Percentiles rank a stretch among this genome's conserved stretches.
Evolutionary conservation across 2,888 invertebrate genomes (phyloP).

Genomic region (Aelia acuminata): DNA sequence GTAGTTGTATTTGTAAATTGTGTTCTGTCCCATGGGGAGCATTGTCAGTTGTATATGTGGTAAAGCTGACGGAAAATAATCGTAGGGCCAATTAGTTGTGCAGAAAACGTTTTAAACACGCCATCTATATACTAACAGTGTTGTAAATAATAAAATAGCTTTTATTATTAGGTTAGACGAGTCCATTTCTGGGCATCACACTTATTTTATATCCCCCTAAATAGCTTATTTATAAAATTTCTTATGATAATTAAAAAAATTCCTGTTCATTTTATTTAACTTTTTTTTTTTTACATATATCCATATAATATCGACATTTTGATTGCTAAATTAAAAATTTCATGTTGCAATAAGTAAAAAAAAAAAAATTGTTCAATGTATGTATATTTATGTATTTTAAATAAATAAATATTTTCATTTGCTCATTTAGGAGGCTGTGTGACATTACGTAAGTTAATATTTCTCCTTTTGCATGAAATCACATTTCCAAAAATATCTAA

Average conservation of each 20-base stretch:
- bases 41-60: conserved; percentile 60
- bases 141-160: conserved; percentile 58
- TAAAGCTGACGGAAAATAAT: conserved; percentile 22
- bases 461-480: background rate
- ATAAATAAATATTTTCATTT: conserved; percentile 50
- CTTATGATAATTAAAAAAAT: conserved; percentile 43
- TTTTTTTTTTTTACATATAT: conserved; percentile 12
- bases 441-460: conserved; percentile 27
- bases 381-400: conserved; percentile 55
- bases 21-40: conserved; percentile 52
- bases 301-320: conserved; percentile 39
- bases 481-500: background rate
- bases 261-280: conserved; percentile 23
- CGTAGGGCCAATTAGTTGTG: conserved; percentile 36
- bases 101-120: conserved; percentile 44
- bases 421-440: conserved; percentile 61
- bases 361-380: conserved; percentile 52
- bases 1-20: conserved; percentile 59
- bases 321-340: conserved; percentile 20
- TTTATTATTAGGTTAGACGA: conserved; percentile 60
- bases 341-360: conserved; percentile 10
- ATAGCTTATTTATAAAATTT: conserved; percentile 45
- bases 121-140: conserved; percentile 56
- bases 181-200: conserved; percentile 58
- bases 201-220: conserved; percentile 35